phyloP scores from a whole-genome alignment of 92 coral and sea anemone genomes.

The Blastomussa wellsi region DNA sequence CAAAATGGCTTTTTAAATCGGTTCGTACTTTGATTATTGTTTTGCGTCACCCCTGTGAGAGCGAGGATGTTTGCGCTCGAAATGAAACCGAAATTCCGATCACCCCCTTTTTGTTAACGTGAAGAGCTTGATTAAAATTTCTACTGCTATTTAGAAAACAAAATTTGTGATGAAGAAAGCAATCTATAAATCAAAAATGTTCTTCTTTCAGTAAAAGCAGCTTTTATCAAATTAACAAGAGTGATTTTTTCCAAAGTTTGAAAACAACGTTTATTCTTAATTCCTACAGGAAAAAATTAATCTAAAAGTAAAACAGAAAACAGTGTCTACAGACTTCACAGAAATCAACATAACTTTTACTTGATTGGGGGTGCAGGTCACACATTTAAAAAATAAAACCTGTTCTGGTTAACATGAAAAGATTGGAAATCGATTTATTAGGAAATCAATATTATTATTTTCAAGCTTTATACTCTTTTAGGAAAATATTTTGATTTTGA shows the following conservation, averaged over 20 bases:
- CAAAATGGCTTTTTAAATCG: background rate
- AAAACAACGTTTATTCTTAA: background rate
- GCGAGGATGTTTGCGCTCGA: slow-evolving; percentile 19
- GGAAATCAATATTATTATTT: background rate
- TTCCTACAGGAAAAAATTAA: background rate
- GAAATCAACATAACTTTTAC: background rate
- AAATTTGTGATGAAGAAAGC: background rate
- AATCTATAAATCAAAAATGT: background rate
- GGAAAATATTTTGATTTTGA: background rate
- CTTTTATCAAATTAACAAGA: background rate
- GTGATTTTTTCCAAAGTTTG: background rate
- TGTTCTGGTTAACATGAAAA: background rate
- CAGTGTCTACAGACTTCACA: background rate
- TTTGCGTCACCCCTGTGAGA: slow-evolving; percentile 15
- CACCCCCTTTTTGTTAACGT: slow-evolving; percentile 6
- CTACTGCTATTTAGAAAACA: background rate
- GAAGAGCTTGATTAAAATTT: slow-evolving; percentile 19
- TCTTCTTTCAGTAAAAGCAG: background rate
- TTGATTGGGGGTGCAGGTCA: background rate
- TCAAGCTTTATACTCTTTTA: background rate
- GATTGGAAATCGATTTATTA: background rate
- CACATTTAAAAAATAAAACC: background rate
- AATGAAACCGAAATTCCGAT: slow-evolving; percentile 18
- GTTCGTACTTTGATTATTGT: slow-evolving; percentile 19
- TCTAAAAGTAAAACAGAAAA: background rate